phyloP scores from a whole-genome alignment of 1,140 invertebrate genomes.

The Procambarus clarkii region DNA sequence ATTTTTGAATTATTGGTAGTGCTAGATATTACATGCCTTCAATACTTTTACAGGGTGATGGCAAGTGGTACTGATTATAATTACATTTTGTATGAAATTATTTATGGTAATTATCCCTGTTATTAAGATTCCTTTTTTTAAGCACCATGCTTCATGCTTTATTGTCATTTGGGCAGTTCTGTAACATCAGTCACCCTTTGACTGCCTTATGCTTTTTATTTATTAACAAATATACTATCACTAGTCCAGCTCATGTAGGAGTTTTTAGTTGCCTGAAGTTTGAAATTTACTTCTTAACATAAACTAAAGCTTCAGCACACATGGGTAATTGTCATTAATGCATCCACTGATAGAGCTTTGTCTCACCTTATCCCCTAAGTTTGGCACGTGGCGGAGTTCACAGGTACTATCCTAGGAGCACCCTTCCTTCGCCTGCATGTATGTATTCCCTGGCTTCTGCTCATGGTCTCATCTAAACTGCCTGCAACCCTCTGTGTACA shows the following conservation, averaged over 20 bases:
- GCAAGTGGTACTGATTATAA: neutral
- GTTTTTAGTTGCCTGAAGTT: neutral
- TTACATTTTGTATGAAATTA: neutral
- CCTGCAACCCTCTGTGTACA: slow-evolving; percentile 58
- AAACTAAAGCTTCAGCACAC: neutral
- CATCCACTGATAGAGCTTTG: slow-evolving; percentile 50
- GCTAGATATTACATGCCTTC: neutral
- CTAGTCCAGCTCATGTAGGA: neutral
- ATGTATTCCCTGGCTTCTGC: slow-evolving; percentile 64
- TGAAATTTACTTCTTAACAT: slow-evolving; percentile 31
- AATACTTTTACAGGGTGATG: slow-evolving; percentile 4
- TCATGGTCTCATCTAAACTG: slow-evolving; percentile 27
- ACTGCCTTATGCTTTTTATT: neutral
- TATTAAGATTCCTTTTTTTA: neutral
- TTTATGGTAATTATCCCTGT: neutral
- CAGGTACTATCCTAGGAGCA: slow-evolving; percentile 68
- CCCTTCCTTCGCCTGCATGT: slow-evolving; percentile 54
- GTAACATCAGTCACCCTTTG: neutral
- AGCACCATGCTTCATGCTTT: neutral
- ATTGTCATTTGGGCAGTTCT: neutral
- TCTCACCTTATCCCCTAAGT: slow-evolving; percentile 55
- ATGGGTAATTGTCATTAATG: neutral
- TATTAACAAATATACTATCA: neutral
- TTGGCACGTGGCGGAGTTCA: slow-evolving; percentile 67
- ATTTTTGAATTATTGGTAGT: neutral